Evolutionary conservation across 2,113 vertebrate genomes (phyloP).

Genomic region (Paratilapia polleni): DNA sequence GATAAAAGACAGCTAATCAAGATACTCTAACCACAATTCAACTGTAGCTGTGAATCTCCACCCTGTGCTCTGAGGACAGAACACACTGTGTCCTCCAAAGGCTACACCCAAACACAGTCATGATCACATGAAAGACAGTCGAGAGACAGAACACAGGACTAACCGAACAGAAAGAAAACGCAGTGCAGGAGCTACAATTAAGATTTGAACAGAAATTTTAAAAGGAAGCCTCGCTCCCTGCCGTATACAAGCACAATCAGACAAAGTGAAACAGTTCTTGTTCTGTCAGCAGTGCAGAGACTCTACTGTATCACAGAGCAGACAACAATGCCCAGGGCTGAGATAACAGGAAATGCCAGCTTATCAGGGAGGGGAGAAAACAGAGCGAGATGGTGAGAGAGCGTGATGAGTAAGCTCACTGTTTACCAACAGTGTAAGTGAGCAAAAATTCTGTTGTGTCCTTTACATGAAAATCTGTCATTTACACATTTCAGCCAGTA

Average conservation of each 20-base stretch:
- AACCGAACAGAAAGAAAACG: background rate
- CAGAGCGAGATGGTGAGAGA: constrained; percentile 38
- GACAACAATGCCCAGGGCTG: constrained; percentile 73
- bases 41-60: constrained; percentile 41
- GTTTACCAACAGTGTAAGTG: constrained; percentile 53
- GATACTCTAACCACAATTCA: constrained; percentile 41
- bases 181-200: constrained; percentile 58
- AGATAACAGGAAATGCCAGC: constrained; percentile 83
- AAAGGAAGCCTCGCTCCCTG: constrained; percentile 36
- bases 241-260: constrained; percentile 52
- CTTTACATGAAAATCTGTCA: constrained; percentile 13
- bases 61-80: constrained; percentile 9
- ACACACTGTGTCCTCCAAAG: background rate
- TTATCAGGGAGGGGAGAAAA: constrained; percentile 66
- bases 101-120: constrained; percentile 34
- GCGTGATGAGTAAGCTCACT: constrained; percentile 40
- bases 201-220: constrained; percentile 60
- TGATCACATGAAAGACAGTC: background rate
- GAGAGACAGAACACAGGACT: background rate
- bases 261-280: constrained; percentile 64
- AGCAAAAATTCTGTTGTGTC: constrained; percentile 20
- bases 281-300: constrained; percentile 62
- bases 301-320: constrained; percentile 61
- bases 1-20: constrained; percentile 49
- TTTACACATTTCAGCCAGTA: constrained; percentile 1